Percentiles rank a stretch among this genome's conserved stretches.
These are phyloP conservation scores for Tetraneura akinire DNA, from an alignment of 1,140 invertebrate genomes.

Conservation along the genomic window DNA sequence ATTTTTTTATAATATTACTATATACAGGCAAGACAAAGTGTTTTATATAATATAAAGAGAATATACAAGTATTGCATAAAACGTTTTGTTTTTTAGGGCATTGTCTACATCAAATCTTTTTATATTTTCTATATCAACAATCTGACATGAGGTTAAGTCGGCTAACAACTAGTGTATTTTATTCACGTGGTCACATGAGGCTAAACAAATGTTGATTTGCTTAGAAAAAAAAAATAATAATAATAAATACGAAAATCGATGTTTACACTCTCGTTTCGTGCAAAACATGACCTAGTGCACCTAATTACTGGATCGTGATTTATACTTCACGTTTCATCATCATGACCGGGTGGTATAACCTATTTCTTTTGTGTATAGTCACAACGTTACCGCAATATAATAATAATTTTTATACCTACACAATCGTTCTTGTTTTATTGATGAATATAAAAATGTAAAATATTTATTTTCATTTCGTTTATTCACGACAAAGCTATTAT, in stretches of 20 bases:
- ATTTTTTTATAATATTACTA: no score
- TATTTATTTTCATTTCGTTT: no score
- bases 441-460: no score
- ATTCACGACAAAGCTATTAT: neutral
- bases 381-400: neutral
- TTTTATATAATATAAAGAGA: no score
- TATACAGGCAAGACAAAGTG: no score
- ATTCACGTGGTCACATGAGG: neutral
- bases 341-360: neutral
- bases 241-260: neutral
- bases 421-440: no score
- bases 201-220: neutral
- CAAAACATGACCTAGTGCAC: slow-evolving; percentile 41
- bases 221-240: neutral
- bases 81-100: neutral
- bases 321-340: slow-evolving; percentile 30
- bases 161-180: no score
- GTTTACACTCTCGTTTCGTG: slow-evolving; percentile 39
- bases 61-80: neutral
- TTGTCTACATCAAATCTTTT: no score
- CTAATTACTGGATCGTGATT: slow-evolving; percentile 42
- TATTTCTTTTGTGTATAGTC: slow-evolving; percentile 4
- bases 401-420: no score
- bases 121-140: no score
- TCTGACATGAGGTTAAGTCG: no score